phyloP scores from a whole-genome alignment of 2,888 invertebrate species.

The Ophion costatus region DNA sequence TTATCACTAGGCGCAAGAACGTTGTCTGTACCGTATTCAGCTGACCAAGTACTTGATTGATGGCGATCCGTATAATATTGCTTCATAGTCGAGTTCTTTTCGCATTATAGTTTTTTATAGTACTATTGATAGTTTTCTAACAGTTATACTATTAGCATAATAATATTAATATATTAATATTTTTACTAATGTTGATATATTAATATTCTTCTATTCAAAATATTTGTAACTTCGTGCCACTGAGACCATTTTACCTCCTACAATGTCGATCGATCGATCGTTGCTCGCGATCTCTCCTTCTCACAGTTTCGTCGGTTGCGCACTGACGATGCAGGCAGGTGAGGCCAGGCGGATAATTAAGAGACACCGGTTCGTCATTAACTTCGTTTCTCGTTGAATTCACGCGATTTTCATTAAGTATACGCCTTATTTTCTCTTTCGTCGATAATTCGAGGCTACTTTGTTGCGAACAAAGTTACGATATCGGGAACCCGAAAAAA shows the following conservation, averaged over 20 bases:
- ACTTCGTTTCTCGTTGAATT: conserved; percentile 61
- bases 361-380: conserved; percentile 67
- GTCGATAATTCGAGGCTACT: conserved; percentile 5
- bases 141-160: no score
- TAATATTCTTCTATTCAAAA: no score
- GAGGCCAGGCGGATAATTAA: conserved; percentile 58
- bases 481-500: not conserved
- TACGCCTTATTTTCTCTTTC: conserved; percentile 26
- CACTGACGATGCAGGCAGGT: conserved; percentile 56
- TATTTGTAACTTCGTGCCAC: not conserved
- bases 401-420: conserved; percentile 45
- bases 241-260: not conserved
- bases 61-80: no score
- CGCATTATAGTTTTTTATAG: no score
- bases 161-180: no score
- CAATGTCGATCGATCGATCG: conserved; percentile 55
- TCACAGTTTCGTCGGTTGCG: conserved; percentile 45
- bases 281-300: conserved; percentile 24
- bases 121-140: no score
- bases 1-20: no score
- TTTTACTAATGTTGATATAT: no score
- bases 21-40: no score
- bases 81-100: no score
- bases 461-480: conserved; percentile 8
- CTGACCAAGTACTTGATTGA: no score